Evolutionary conservation across 2,888 invertebrate species (phyloP), one percentile per base, ranked within the genome.

Genomic region (Drosophila conformis): DNA sequence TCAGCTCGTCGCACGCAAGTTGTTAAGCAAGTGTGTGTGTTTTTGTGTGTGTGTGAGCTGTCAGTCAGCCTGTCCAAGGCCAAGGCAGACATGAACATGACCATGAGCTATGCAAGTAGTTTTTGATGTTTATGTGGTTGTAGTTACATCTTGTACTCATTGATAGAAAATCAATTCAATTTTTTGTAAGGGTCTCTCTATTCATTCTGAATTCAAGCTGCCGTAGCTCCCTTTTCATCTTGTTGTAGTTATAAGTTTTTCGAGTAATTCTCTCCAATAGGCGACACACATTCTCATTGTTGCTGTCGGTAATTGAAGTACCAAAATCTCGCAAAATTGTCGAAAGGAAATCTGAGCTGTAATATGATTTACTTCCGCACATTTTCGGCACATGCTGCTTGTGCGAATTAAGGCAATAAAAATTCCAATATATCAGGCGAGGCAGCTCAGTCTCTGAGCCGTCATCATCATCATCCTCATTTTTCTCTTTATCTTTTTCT

Each of bases 161-260:
- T 82, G 80, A 78, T 76, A 80, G 74, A 62, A 80, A 85, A 82
- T 80, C 85, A 83, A 83, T 85, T 80, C 67, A 63, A 11, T 49
- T 60, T 60, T 73, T 35, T 18, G 18, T 7, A 13, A 38, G 15
- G 8, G 46, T 4, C 42, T 25, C 66, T 63, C 27, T 8, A 8
- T 46, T 27, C 15, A 46, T 46, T 58, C 70, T 77, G 73, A 84
- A 77, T 79, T 79, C 69, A 71, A 31, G 72, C 54, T 71, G 83
- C 69, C 40, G 58, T 38, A 54, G 66, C 38, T 67, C 66, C 69
- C 63, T 61, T 71, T 69, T 71, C 61, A 71, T 78, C 64, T 62
- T 63, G 59, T 42, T 62, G 75, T 72, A 79, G 67, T 76, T 76
- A 75, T 69, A 75, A 78, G 66, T 78, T 77, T 66, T 67, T 36